Conservation (phyloP, 2,888 invertebrate genomes). For the Leptopterna dolabrata region DNA sequence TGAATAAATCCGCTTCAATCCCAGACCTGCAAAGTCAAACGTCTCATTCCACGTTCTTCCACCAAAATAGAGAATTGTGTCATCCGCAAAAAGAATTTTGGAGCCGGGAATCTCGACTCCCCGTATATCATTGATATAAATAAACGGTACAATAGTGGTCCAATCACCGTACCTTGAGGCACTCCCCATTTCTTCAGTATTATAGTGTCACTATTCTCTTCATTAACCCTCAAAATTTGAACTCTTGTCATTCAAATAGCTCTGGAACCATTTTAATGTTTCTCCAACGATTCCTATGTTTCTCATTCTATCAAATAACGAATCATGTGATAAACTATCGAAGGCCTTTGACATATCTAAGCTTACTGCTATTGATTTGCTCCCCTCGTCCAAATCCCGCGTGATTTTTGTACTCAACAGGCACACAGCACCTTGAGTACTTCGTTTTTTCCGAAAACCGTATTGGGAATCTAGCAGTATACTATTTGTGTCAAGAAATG, state of each 20-base stretch:
- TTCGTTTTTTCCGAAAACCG: not conserved
- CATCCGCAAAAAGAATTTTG: too few relatives aligned
- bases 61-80: too few relatives aligned
- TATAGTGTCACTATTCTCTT: not conserved
- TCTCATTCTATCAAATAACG: not conserved
- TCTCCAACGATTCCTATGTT: not conserved
- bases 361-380: not conserved
- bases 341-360: not conserved
- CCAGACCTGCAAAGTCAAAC: too few relatives aligned
- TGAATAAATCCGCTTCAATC: too few relatives aligned
- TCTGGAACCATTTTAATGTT: not conserved
- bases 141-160: too few relatives aligned
- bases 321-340: not conserved
- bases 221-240: not conserved
- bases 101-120: too few relatives aligned
- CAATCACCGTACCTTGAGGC: too few relatives aligned
- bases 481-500: not conserved
- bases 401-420: not conserved
- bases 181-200: not conserved
- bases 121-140: too few relatives aligned
- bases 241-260: too few relatives aligned
- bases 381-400: not conserved
- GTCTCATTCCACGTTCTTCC: too few relatives aligned
- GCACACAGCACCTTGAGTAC: not conserved
- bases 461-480: not conserved